These are phyloP conservation scores for Brachionus manjavacas DNA, from an alignment of 1,140 invertebrate species.

Conservation along the genomic window DNA sequence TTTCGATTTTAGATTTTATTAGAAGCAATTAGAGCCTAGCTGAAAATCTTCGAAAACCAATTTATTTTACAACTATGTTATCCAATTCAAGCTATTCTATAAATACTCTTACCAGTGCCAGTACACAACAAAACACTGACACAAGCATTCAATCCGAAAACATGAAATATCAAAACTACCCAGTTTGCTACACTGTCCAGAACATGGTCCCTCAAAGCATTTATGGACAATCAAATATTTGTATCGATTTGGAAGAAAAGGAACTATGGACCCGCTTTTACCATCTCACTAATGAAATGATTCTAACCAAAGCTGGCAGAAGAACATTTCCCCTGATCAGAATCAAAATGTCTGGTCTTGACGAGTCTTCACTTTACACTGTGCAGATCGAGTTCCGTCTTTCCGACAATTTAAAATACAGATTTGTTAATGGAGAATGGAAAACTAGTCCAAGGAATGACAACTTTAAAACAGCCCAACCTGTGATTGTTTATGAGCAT, in stretches of 20 bases:
- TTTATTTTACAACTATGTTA: background rate
- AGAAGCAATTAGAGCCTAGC: constrained; percentile 25
- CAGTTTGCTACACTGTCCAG: background rate
- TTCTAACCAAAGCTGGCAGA: constrained; percentile 76
- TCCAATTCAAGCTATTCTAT: constrained; percentile 1
- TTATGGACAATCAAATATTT: background rate
- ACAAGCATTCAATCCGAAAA: background rate
- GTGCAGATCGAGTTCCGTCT: constrained; percentile 16
- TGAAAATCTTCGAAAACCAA: background rate
- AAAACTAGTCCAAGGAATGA: constrained; percentile 34
- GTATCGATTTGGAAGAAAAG: constrained; percentile 49
- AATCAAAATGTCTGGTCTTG: background rate
- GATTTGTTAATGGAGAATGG: constrained; percentile 40
- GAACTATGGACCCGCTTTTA: constrained; percentile 97
- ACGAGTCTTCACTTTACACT: constrained; percentile 11
- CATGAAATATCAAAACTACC: background rate
- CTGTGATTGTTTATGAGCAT: background rate
- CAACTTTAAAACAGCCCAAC: background rate
- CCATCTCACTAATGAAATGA: constrained; percentile 94
- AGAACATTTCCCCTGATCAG: constrained; percentile 28
- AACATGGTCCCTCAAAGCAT: background rate
- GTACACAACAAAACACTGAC: background rate
- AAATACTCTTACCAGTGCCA: background rate
- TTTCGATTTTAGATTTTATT: constrained; percentile 25
- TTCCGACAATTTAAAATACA: constrained; percentile 31